phyloP scores from a whole-genome alignment of 2,888 invertebrate genomes.

The Sycophila texana region DNA sequence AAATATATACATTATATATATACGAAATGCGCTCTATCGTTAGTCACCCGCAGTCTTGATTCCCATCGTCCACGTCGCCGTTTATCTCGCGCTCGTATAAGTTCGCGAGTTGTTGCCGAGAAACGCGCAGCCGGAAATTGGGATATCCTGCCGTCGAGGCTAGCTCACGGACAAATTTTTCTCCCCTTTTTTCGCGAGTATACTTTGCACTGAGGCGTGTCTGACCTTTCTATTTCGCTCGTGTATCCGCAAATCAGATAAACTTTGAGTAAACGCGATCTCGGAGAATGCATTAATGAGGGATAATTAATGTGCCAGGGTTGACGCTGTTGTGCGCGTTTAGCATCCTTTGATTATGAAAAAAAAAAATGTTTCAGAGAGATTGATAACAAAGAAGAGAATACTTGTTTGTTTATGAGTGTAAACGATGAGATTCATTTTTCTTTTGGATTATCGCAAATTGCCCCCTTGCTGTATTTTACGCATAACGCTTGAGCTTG shows the following conservation, averaged over 20 bases:
- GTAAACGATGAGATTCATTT: too few relatives aligned
- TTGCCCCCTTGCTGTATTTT: too few relatives aligned
- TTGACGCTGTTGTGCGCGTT: background rate
- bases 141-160: background rate
- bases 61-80: background rate
- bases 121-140: constrained; percentile 13
- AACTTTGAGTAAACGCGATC: constrained; percentile 8
- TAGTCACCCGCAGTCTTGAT: constrained; percentile 51
- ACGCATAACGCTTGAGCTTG: too few relatives aligned
- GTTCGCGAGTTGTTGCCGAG: background rate
- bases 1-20: constrained; percentile 16
- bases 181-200: background rate
- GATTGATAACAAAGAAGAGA: background rate
- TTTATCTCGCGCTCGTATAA: background rate
- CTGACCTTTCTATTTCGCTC: background rate
- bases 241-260: constrained; percentile 13
- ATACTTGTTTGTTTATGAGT: background rate
- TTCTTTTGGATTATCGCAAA: too few relatives aligned
- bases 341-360: constrained; percentile 6
- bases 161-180: background rate
- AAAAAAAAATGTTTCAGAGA: constrained; percentile 2
- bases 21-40: constrained; percentile 48
- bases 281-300: constrained; percentile 8
- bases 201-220: background rate
- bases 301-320: constrained; percentile 12